Conservation (phyloP, 1,140 invertebrate genomes). For the Macrobrachium rosenbergii region DNA sequence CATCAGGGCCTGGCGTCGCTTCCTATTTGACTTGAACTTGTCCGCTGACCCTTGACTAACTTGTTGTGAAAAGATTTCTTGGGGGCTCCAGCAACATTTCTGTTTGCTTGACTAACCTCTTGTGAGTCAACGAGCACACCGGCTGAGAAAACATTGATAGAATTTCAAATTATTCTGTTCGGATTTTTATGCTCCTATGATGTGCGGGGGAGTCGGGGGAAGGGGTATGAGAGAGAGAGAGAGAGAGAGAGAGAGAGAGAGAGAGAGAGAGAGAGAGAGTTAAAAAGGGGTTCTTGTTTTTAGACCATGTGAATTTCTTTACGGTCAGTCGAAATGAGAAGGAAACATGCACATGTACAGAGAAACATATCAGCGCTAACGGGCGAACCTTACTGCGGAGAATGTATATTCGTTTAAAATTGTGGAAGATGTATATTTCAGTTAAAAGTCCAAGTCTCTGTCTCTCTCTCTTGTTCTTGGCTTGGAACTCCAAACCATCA, state of each 20-base stretch:
- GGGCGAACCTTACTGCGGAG: too few relatives aligned
- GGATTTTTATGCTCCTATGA: not conserved
- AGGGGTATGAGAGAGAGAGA: too few relatives aligned
- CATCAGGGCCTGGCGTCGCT: slow-evolving; percentile 33
- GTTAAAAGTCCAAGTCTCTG: too few relatives aligned
- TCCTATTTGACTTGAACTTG: slow-evolving; percentile 54
- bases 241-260: too few relatives aligned
- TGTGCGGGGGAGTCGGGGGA: not conserved
- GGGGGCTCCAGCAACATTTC: slow-evolving; percentile 38
- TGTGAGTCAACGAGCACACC: slow-evolving; percentile 34
- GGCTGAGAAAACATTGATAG: slow-evolving; percentile 43
- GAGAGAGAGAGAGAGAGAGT: slow-evolving; percentile 3
- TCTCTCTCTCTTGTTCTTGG: not conserved
- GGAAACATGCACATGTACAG: too few relatives aligned
- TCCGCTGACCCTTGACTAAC: slow-evolving; percentile 49
- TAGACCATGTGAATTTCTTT: too few relatives aligned
- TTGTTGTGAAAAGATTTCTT: slow-evolving; percentile 47
- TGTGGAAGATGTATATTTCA: too few relatives aligned
- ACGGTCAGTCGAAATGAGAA: too few relatives aligned
- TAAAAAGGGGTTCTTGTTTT: not conserved
- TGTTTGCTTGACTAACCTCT: slow-evolving; percentile 51
- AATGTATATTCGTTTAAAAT: not conserved
- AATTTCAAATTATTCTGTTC: slow-evolving; percentile 49
- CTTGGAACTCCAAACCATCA: slow-evolving; percentile 39
- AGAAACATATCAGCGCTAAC: too few relatives aligned